Base-by-base conservation (phyloP, 2,797 vertebrate genomes). In the Mus spretus region DNA sequence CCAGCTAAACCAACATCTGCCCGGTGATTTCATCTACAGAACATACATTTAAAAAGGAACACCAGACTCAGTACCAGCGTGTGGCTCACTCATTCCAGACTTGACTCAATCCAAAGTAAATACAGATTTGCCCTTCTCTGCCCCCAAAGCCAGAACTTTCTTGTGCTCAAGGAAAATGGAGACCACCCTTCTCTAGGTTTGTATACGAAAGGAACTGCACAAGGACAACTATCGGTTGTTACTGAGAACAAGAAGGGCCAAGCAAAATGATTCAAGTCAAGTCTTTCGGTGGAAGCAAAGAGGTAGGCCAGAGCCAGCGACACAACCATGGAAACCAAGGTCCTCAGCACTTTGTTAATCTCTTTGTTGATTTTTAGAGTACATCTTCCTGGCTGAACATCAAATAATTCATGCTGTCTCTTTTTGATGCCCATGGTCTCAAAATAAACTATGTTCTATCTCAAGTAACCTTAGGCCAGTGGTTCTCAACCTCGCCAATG, bases 171-270 rank as follows among this genome's bases (percentile, higher is more conserved):
- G n/a, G 78, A 89, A 96, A 97, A 89, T 77, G 78, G 87, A 91
- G 89, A 57, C 78, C 61, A 77, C 85, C 63, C 63, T 10, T 50
- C 26, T 8, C 19, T 90, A 50, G 59, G 55, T 50, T 53, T 55
- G 15, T 44, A 34, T 55, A 53, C 59, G 65, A 91, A 94, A 91
- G 50, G n/a, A 90, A 87, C 59, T 79, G 86, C 63, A 47, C 8
- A 44, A 96, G 65, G 44, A 34, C 65, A 65, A 44, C n/a, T 93
- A 78, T 92, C 88, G 24, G 75, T 89, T 94, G 1, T 90, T 96
- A 57, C 77, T 96, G 81, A 90, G 92, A 98, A 81, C 22, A 89
- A 95, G 70, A 95, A 97, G 67, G 95, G 63, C 55, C 93, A 85
- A 67, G 77, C 40, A 37, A 78, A 90, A 95, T 93, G 79, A 87